Evolutionary conservation across 2,797 vertebrate species (phyloP).

Genomic region (Lemur catta): DNA sequence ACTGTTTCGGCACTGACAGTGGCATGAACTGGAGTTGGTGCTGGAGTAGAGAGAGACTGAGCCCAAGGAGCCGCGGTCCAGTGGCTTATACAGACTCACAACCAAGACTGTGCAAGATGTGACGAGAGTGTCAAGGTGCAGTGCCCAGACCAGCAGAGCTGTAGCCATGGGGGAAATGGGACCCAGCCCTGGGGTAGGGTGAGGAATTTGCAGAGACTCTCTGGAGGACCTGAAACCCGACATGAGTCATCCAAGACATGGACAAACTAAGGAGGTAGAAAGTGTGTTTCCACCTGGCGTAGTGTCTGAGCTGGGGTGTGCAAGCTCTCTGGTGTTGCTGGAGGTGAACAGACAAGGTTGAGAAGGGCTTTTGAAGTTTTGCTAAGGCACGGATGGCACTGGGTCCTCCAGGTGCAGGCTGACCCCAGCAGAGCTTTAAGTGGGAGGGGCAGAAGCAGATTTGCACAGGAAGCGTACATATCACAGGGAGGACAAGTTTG

Average conservation of each 20-base stretch:
- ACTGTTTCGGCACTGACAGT: neutral
- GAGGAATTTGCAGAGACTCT: neutral
- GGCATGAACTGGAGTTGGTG: neutral
- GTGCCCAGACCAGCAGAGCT: rapidly evolving
- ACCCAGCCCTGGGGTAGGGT: neutral
- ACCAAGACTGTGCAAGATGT: neutral
- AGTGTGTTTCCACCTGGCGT: rapidly evolving
- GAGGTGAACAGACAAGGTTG: neutral
- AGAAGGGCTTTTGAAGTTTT: neutral
- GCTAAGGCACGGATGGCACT: neutral
- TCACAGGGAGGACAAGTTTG: rapidly evolving
- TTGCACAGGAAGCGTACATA: neutral
- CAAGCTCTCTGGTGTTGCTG: too few species aligned
- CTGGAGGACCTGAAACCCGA: neutral
- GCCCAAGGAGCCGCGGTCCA: too few species aligned
- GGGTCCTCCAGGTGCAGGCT: neutral
- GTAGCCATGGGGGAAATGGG: neutral
- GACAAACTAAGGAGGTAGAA: neutral
- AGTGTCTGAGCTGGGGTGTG: rapidly evolving
- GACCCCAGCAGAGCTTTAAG: neutral
- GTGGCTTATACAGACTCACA: neutral
- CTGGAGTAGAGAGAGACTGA: rapidly evolving
- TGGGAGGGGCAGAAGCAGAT: too few species aligned
- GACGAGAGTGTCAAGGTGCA: rapidly evolving
- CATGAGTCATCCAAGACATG: too few species aligned